Conservation (phyloP, 2,888 invertebrate species). For the Brachyptera risi region DNA sequence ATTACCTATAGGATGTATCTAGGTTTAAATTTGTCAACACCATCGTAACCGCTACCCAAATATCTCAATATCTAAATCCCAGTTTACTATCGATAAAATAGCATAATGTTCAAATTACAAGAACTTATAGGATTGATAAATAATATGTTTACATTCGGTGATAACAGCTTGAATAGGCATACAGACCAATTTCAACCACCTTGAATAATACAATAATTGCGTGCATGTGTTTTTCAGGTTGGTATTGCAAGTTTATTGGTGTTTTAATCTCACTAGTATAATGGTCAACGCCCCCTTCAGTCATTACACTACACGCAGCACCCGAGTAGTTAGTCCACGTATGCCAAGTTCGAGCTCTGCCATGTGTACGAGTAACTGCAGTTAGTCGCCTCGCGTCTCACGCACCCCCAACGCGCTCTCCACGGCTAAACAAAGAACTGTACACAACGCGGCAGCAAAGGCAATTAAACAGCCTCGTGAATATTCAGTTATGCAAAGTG, state of each 20-base stretch:
- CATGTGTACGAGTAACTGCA: neutral
- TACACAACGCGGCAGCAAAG: neutral
- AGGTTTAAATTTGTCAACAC: too few relatives aligned
- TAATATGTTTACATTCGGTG: too few relatives aligned
- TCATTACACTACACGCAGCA: neutral
- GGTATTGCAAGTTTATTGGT: conserved; percentile 8
- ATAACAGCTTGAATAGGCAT: too few relatives aligned
- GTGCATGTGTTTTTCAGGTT: conserved; percentile 1
- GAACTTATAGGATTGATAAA: too few relatives aligned
- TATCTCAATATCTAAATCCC: too few relatives aligned
- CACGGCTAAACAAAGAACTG: conserved; percentile 1
- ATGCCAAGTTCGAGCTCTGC: neutral
- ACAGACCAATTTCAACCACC: too few relatives aligned
- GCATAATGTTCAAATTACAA: too few relatives aligned
- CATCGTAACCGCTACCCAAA: too few relatives aligned
- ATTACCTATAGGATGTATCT: too few relatives aligned
- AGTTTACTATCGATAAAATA: too few relatives aligned
- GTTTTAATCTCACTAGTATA: conserved; percentile 15
- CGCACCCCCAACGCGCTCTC: neutral
- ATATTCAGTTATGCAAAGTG: conserved; percentile 27
- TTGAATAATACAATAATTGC: conserved; percentile 8
- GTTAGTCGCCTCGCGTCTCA: neutral
- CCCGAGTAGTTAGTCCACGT: neutral
- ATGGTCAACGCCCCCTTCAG: conserved; percentile 7
- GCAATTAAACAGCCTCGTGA: conserved; percentile 19